Percentiles rank a stretch among this genome's conserved stretches.
phyloP scores from a whole-genome alignment of 2,888 invertebrate genomes.

The Sphinx pinastri region DNA sequence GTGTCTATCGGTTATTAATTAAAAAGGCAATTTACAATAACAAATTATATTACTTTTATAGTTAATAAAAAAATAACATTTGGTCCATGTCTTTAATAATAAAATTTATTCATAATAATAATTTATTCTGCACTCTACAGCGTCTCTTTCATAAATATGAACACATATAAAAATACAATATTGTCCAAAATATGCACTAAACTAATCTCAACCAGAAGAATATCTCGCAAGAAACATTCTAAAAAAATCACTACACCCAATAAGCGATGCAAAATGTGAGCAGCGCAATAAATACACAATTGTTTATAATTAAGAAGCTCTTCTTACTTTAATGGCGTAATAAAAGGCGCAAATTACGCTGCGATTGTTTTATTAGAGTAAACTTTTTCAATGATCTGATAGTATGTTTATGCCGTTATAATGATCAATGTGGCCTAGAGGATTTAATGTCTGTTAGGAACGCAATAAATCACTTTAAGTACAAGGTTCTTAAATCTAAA shows the following conservation, averaged over 20 bases:
- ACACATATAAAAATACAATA: too few relatives aligned
- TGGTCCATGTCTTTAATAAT: too few relatives aligned
- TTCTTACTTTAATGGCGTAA: conserved; percentile 71
- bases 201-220: background rate
- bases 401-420: conserved; percentile 32
- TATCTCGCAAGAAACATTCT: background rate
- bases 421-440: conserved; percentile 29
- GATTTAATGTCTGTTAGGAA: conserved; percentile 24
- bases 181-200: background rate
- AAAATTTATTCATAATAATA: too few relatives aligned
- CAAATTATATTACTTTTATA: too few relatives aligned
- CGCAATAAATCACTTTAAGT: conserved; percentile 27
- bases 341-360: conserved; percentile 67
- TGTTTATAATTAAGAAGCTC: conserved; percentile 70
- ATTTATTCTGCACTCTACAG: too few relatives aligned
- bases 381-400: conserved; percentile 44
- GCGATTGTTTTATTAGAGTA: conserved; percentile 57
- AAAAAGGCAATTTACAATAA: too few relatives aligned
- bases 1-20: too few relatives aligned
- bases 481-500: conserved; percentile 21
- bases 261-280: conserved; percentile 44
- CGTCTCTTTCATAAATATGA: too few relatives aligned
- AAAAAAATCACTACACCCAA: conserved; percentile 12
- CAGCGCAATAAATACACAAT: conserved; percentile 64
- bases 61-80: too few relatives aligned